A percentile compares a stretch with the other conserved stretches of the same genome.
Conservation (phyloP, 1,140 invertebrate species). For the Ips typographus region DNA sequence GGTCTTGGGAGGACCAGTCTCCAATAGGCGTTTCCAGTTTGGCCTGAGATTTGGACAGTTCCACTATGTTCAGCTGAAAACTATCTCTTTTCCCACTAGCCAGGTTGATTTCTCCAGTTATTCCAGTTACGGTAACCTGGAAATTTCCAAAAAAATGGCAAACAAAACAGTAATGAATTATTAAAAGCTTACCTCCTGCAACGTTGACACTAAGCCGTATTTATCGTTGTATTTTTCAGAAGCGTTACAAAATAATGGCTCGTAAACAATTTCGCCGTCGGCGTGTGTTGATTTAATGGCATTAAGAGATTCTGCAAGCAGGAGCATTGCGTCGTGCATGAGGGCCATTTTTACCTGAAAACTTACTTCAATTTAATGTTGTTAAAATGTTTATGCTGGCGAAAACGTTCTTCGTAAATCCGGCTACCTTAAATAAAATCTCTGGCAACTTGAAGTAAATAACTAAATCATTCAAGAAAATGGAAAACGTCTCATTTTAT, state of each 20-base stretch:
- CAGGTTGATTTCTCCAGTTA: slow-evolving; percentile 25
- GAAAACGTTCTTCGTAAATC: too few species aligned
- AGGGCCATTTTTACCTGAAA: slow-evolving; percentile 69
- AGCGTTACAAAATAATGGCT: slow-evolving; percentile 59
- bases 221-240: slow-evolving; percentile 53
- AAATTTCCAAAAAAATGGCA: slow-evolving; percentile 14
- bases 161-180: slow-evolving; percentile 26
- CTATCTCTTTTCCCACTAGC: slow-evolving; percentile 25
- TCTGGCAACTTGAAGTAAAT: too few species aligned
- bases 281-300: slow-evolving; percentile 46
- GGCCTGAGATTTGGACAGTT: slow-evolving; percentile 6
- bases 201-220: slow-evolving; percentile 26
- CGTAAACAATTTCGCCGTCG: slow-evolving; percentile 44
- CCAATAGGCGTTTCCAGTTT: slow-evolving; percentile 14
- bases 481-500: too few species aligned
- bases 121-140: slow-evolving; percentile 5
- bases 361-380: background rate
- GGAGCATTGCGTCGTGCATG: slow-evolving; percentile 72
- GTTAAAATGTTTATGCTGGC: background rate
- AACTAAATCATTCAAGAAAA: too few species aligned
- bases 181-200: slow-evolving; percentile 33
- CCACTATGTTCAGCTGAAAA: slow-evolving; percentile 24
- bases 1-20: slow-evolving; percentile 12
- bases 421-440: too few species aligned
- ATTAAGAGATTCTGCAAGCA: slow-evolving; percentile 67